Base-by-base conservation (phyloP, 2,113 vertebrate genomes). In the Nycticryphes semicollaris region DNA sequence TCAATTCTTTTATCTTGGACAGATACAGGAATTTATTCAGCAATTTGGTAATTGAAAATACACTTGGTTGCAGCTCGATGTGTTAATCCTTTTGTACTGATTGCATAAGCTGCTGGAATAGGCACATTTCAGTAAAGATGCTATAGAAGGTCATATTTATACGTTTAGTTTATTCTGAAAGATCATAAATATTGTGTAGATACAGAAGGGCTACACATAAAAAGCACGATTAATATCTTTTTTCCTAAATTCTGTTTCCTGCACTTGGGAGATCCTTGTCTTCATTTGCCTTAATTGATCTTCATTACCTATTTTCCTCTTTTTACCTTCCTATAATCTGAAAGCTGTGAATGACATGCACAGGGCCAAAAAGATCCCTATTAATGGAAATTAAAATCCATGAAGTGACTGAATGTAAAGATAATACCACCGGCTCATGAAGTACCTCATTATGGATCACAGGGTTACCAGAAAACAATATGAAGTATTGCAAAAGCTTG, bases 31-130 rank as follows among this genome's bases (percentile, higher is more conserved):
- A 77, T 79, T 86, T 25, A 90, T 37, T 9, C 56, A 12, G 9
- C 39, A 39, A 39, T 50, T n/a, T 31, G 22, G 51, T 74, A 70
- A 67, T 23, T 63, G 45, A 53, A 82, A 66, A 91, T 54, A 23
- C 6, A 28, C 5, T 59, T 1, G 1, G 9, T 35, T 59, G 31
- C 30, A 70, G 20, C 18, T 86, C 3, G 1, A 0, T 9, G 12
- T 37, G 25, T 39, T 66, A 87, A 73, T 41, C 4, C 17, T 80
- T 93, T 63, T 21, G 6, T 24, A 56, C 4, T 25, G 28, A 76
- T 27, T 15, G 25, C 14, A n/a, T 10, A 12, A 73, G 20, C 17
- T 76, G 43, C 53, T 85, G 57, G 21, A 73, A 79, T 11, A 67
- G 11, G 3, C 28, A 31, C 10, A 20, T 47, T 80, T 80, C 51